These are phyloP conservation scores for Antheraea assamensis DNA, from an alignment of 2,888 invertebrate species.

Conservation along the genomic window DNA sequence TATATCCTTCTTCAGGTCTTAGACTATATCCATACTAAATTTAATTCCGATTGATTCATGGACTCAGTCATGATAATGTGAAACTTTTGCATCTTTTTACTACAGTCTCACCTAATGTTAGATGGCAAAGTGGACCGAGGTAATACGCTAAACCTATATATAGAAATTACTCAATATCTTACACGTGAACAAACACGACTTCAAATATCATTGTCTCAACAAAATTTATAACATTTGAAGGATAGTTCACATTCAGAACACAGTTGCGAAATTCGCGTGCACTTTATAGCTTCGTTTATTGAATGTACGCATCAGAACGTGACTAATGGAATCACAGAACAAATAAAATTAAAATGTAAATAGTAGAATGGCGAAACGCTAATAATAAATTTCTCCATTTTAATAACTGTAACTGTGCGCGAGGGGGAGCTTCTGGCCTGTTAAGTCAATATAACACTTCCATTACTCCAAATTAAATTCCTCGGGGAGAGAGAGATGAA, in stretches of 20 bases:
- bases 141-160: too few relatives aligned
- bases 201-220: neutral
- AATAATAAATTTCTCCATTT: slow-evolving; percentile 83
- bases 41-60: too few relatives aligned
- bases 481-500: slow-evolving; percentile 79
- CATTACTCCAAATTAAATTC: slow-evolving; percentile 83
- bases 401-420: slow-evolving; percentile 78
- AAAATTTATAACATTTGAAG: neutral
- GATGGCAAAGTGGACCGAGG: too few relatives aligned
- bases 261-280: slow-evolving; percentile 40
- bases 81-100: too few relatives aligned
- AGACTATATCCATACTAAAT: too few relatives aligned
- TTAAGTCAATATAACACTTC: slow-evolving; percentile 83
- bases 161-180: neutral
- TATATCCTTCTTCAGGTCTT: too few relatives aligned
- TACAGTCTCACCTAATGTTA: too few relatives aligned
- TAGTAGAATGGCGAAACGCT: slow-evolving; percentile 77
- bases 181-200: neutral
- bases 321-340: slow-evolving; percentile 81
- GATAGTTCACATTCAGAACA: slow-evolving; percentile 28
- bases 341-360: slow-evolving; percentile 82
- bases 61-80: too few relatives aligned
- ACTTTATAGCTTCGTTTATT: slow-evolving; percentile 58
- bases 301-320: slow-evolving; percentile 71
- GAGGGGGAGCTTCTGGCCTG: slow-evolving; percentile 80